phyloP scores from a whole-genome alignment of 2,888 invertebrate species.

The Plebejus anna region DNA sequence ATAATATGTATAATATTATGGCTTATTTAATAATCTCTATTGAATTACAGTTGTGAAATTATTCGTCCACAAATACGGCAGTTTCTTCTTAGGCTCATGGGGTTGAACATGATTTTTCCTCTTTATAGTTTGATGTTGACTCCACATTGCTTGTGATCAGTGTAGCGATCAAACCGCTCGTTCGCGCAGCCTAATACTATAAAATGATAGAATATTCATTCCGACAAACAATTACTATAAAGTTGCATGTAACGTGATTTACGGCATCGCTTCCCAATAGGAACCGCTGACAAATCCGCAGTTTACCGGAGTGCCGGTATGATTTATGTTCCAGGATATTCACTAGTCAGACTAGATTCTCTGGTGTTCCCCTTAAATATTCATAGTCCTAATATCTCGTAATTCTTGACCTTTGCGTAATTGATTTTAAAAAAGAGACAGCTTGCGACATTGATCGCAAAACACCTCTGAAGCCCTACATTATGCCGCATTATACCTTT shows the following conservation, averaged over 20 bases:
- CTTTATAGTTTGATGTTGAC: too few relatives aligned
- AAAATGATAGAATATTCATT: neutral
- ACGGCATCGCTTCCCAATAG: conserved; percentile 10
- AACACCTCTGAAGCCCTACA: neutral
- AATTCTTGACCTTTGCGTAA: conserved; percentile 7
- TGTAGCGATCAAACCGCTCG: too few relatives aligned
- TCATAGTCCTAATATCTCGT: conserved; percentile 1
- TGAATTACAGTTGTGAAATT: too few relatives aligned
- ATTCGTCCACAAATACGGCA: too few relatives aligned
- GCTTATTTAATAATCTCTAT: too few relatives aligned
- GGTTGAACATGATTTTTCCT: too few relatives aligned
- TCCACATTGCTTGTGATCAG: too few relatives aligned
- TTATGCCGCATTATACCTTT: too few relatives aligned
- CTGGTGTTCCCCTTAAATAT: conserved; percentile 11
- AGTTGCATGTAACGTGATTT: conserved; percentile 15
- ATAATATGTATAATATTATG: too few relatives aligned
- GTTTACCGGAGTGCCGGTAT: conserved; percentile 22
- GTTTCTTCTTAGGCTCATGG: too few relatives aligned
- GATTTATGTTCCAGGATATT: conserved; percentile 20
- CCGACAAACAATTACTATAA: conserved; percentile 18
- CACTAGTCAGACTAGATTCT: conserved; percentile 1
- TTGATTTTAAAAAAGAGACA: neutral
- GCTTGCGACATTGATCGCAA: neutral
- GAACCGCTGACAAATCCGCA: conserved; percentile 18
- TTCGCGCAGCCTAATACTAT: neutral